phyloP scores from a whole-genome alignment of 2,888 invertebrate species.

The Drosophila greeni region DNA sequence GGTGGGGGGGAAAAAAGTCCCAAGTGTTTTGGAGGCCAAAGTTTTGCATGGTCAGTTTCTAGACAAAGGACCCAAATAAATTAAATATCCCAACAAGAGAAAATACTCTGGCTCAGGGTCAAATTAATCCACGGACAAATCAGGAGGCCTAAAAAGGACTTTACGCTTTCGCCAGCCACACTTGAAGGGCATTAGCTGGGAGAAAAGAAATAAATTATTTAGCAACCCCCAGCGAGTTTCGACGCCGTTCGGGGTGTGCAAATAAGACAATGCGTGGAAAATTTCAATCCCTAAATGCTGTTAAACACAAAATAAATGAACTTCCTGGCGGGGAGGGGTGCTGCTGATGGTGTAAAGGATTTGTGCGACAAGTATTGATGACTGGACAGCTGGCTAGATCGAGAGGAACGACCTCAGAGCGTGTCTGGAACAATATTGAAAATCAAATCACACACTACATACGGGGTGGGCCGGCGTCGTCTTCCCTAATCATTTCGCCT shows the following conservation, averaged over 20 bases:
- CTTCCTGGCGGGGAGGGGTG: constrained; percentile 43
- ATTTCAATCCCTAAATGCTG: constrained; percentile 68
- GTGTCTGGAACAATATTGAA: constrained; percentile 38
- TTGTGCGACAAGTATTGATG: constrained; percentile 70
- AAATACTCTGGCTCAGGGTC: constrained; percentile 28
- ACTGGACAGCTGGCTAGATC: constrained; percentile 47
- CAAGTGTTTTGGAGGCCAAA: constrained; percentile 30
- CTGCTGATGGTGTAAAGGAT: constrained; percentile 50
- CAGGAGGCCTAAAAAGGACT: constrained; percentile 54
- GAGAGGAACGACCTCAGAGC: constrained; percentile 11
- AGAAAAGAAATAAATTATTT: constrained; percentile 38
- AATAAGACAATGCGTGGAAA: constrained; percentile 67
- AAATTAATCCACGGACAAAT: constrained; percentile 65
- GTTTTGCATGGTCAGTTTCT: constrained; percentile 49
- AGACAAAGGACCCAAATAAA: constrained; percentile 45
- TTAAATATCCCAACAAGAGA: constrained; percentile 36
- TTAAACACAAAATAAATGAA: constrained; percentile 76
- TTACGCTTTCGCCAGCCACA: constrained; percentile 42
- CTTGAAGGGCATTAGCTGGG: constrained; percentile 60
- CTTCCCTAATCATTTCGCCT: constrained; percentile 42
- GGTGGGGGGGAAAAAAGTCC: not conserved
- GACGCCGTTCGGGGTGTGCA: constrained; percentile 49
- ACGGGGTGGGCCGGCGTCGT: constrained; percentile 35
- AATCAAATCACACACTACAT: constrained; percentile 45
- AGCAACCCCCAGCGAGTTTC: constrained; percentile 17